Base-by-base conservation (phyloP, 92 coral and sea anemone species). In the Epizoanthus stellaris region DNA sequence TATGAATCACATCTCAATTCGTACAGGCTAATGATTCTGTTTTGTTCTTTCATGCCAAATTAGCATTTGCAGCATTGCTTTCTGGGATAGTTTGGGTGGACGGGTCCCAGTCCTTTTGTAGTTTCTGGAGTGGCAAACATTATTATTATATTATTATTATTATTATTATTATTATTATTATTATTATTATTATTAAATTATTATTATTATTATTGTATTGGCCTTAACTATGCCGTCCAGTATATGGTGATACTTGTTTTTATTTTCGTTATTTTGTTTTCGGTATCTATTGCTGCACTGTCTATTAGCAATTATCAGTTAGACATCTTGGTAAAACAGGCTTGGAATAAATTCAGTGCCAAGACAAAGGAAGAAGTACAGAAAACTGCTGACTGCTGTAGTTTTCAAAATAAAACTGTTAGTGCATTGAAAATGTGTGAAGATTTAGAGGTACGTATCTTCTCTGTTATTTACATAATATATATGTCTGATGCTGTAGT, bases 261-360 rank as follows among this genome's bases (percentile, higher is more conserved):
- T 47, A 91, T 97, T 79, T 97, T 97, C 69, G 87, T 97, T 21
- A 91, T 97, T 39, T 89, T 97, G 72, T 97, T 97, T 61, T 95
- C 97, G 49, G 90, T 97, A 63, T 97, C 99, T 40, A 80, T 95
- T 58, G 99, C 97, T 40, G 99, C 97, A 58, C 90, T 97, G 39
- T 91, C 98, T 14, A 86, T 97, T 17, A 87, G 95, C 19, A 72
- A 82, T 59, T 82, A 84, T 11, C 96, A 97, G 76, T 88, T 89
- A 77, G 73, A 88, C 36, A 49, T 57, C 1, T 53, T 97, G 53
- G 86, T 97, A 23, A 70, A 77, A 43, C 76, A 90, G 11, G 98
- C 92, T 45, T 97, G 99, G 99, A 80, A 25, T 2, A 87, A 88
- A 56, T 81, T 95, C 19, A 85, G 93, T 70, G 68, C 64, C 25